Percentiles rank a stretch among this genome's conserved stretches.
These are phyloP conservation scores for Calliopsis andreniformis DNA, from an alignment of 1,140 invertebrate genomes.

Conservation along the genomic window DNA sequence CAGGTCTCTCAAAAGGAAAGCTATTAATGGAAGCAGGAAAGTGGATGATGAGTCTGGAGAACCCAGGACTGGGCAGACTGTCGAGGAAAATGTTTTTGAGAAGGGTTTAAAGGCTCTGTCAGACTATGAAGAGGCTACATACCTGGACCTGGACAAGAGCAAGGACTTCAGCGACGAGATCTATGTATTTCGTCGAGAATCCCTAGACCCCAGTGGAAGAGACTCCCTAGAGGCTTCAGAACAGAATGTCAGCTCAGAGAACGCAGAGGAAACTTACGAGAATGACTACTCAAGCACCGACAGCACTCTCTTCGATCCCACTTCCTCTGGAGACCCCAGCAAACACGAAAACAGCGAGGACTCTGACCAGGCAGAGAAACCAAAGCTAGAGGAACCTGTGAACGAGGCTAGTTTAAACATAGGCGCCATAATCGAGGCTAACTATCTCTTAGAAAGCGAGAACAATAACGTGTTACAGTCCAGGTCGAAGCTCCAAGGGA, in stretches of 20 bases:
- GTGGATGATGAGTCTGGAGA: not conserved
- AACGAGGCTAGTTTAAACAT: conserved; percentile 70
- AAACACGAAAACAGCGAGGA: conserved; percentile 20
- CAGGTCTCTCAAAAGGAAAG: no score
- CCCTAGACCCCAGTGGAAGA: conserved; percentile 9
- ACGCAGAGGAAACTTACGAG: not conserved
- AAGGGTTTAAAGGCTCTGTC: not conserved
- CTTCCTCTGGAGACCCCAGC: conserved; percentile 5
- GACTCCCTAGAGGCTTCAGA: no score
- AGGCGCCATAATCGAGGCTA: conserved; percentile 73
- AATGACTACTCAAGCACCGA: conserved; percentile 31
- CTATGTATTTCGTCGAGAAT: conserved; percentile 58
- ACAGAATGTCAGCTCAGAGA: not conserved
- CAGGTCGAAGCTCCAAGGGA: not conserved
- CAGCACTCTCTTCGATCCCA: conserved; percentile 1
- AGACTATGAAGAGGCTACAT: conserved; percentile 19
- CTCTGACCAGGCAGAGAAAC: not conserved
- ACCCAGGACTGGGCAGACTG: not conserved
- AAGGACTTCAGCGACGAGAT: conserved; percentile 56
- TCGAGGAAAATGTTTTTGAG: not conserved
- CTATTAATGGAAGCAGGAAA: no score
- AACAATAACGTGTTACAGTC: conserved; percentile 71
- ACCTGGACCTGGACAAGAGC: conserved; percentile 35
- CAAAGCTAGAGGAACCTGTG: conserved; percentile 34
- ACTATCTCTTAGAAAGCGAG: conserved; percentile 70